phyloP scores from a whole-genome alignment of 2,888 invertebrate genomes.

The Ormyrus labotus region DNA sequence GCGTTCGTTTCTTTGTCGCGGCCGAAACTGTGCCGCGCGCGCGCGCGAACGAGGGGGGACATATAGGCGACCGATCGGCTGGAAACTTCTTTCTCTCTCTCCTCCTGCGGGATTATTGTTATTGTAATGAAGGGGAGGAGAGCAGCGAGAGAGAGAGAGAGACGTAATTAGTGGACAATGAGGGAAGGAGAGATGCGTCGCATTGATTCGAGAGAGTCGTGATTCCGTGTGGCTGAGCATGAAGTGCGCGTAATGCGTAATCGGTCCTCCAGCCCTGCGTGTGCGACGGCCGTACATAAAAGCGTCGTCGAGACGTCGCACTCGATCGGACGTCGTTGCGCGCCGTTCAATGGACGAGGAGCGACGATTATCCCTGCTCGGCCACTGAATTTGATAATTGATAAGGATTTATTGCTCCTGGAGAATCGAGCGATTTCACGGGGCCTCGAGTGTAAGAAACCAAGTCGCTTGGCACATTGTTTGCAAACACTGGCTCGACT shows the following conservation, averaged over 20 bases:
- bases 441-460: not conserved
- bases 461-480: too few species aligned
- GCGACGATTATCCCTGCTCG: conserved; percentile 14
- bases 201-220: conserved; percentile 5
- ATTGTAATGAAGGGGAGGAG: conserved; percentile 25
- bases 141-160: not conserved
- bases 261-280: not conserved
- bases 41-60: conserved; percentile 22
- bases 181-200: not conserved
- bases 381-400: conserved; percentile 17
- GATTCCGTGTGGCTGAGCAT: conserved; percentile 40
- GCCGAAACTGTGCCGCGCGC: not conserved
- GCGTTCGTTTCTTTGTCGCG: not conserved
- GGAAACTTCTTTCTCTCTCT: conserved; percentile 3
- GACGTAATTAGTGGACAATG: conserved; percentile 49
- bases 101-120: conserved; percentile 13
- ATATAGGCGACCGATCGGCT: conserved; percentile 24
- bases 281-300: not conserved
- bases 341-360: not conserved
- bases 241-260: conserved; percentile 32
- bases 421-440: conserved; percentile 24
- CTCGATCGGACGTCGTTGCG: not conserved
- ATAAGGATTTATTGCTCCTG: conserved; percentile 37
- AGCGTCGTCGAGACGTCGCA: conserved; percentile 8
- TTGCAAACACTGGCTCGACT: too few species aligned